Percentiles rank a stretch among this genome's conserved stretches.
These are phyloP conservation scores for Castor canadensis DNA, from an alignment of 2,113 vertebrate species.

Conservation along the genomic window DNA sequence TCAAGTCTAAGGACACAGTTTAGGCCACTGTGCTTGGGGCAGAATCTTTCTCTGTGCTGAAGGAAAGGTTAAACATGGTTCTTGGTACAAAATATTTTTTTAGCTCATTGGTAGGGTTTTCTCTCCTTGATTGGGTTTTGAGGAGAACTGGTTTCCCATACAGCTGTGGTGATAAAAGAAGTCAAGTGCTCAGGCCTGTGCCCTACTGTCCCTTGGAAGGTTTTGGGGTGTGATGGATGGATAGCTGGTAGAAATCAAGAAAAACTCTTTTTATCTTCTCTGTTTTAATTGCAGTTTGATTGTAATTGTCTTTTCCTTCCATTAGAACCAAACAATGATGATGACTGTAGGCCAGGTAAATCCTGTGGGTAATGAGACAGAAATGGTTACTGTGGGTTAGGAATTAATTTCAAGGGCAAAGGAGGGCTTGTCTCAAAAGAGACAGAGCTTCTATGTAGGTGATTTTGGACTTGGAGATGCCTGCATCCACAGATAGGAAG, in stretches of 20 bases:
- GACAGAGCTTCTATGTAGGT: neutral
- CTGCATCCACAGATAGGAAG: neutral
- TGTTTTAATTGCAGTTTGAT: slow-evolving; percentile 11
- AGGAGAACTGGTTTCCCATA: neutral
- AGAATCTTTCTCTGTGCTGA: neutral
- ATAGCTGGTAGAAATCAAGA: neutral
- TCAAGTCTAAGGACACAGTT: neutral
- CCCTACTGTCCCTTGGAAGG: neutral
- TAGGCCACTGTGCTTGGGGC: neutral
- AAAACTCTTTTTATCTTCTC: neutral
- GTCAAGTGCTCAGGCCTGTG: neutral
- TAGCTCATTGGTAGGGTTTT: neutral
- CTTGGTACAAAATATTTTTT: neutral
- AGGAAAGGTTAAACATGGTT: neutral
- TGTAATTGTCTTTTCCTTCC: slow-evolving; percentile 24
- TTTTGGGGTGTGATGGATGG: neutral
- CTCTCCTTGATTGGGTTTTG: neutral
- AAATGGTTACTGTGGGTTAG: neutral
- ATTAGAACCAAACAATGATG: neutral
- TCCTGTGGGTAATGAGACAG: neutral
- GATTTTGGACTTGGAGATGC: neutral
- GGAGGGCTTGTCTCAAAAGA: neutral
- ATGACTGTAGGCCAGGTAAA: neutral
- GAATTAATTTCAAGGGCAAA: slow-evolving; percentile 35
- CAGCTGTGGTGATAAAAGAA: neutral